Conservation (phyloP, 2,888 invertebrate species). For the Drosophila cognata region DNA sequence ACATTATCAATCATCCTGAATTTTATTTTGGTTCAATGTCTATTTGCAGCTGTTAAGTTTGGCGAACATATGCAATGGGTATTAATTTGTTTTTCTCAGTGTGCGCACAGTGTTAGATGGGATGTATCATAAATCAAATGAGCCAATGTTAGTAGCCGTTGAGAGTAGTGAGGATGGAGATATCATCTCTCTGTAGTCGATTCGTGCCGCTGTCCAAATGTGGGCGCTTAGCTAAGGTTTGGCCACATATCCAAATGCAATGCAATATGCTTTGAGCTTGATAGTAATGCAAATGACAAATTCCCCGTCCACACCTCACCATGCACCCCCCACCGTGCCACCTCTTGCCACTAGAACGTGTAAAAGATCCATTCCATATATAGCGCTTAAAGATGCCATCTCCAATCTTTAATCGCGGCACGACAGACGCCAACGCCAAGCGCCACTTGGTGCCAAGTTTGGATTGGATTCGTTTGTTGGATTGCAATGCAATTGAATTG, state of each 20-base stretch:
- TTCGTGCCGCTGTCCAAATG: constrained; percentile 51
- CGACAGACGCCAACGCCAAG: constrained; percentile 65
- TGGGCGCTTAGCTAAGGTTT: constrained; percentile 62
- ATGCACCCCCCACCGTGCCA: background rate
- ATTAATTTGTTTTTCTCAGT: background rate
- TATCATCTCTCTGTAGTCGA: constrained; percentile 41
- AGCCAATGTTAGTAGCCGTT: constrained; percentile 36
- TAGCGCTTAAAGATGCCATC: constrained; percentile 55
- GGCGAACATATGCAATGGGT: background rate
- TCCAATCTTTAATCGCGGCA: constrained; percentile 53
- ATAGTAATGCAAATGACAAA: constrained; percentile 57
- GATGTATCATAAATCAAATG: constrained; percentile 53
- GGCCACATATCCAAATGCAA: constrained; percentile 58
- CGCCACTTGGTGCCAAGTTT: constrained; percentile 55
- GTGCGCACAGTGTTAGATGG: constrained; percentile 1
- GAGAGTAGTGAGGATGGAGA: constrained; percentile 32
- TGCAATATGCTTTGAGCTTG: constrained; percentile 10
- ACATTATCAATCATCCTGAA: background rate
- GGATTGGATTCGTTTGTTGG: constrained; percentile 25
- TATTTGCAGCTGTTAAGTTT: background rate
- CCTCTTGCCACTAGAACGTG: background rate
- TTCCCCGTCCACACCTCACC: constrained; percentile 2
- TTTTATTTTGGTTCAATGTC: background rate
- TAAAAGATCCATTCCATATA: constrained; percentile 39
- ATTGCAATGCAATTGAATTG: constrained; percentile 25